Percentiles rank a stretch among this genome's conserved stretches.
Evolutionary conservation across 2,888 invertebrate species (phyloP).

Genomic region (Dromius quadrimaculatus): DNA sequence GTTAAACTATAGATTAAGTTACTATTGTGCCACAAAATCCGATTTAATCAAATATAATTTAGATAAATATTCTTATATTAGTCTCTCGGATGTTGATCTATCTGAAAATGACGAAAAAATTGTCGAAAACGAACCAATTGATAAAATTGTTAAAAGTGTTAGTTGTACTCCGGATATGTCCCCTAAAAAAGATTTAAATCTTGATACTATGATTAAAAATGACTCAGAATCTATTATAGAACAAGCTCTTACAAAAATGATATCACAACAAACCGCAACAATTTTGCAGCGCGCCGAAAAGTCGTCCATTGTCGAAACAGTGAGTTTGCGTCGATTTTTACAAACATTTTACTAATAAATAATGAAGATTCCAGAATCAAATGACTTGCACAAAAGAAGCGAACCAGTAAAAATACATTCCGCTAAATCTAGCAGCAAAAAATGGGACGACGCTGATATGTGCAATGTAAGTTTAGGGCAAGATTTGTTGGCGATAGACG

Average conservation of each 20-base stretch:
- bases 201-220: neutral
- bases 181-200: slow-evolving; percentile 34
- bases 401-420: slow-evolving; percentile 68
- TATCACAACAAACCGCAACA: slow-evolving; percentile 59
- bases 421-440: slow-evolving; percentile 65
- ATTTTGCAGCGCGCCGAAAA: slow-evolving; percentile 59
- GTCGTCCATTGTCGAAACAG: slow-evolving; percentile 54
- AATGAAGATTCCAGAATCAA: neutral
- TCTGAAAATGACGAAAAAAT: neutral
- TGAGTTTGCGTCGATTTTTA: neutral
- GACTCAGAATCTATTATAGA: slow-evolving; percentile 56
- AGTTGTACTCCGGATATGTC: slow-evolving; percentile 45
- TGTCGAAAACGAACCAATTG: slow-evolving; percentile 14
- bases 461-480: slow-evolving; percentile 74
- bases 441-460: slow-evolving; percentile 73
- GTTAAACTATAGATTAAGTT: slow-evolving; percentile 64
- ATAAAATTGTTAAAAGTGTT: slow-evolving; percentile 6
- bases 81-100: slow-evolving; percentile 57
- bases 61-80: slow-evolving; percentile 58
- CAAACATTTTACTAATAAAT: neutral
- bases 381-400: slow-evolving; percentile 55
- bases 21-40: slow-evolving; percentile 55
- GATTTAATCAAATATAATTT: slow-evolving; percentile 58
- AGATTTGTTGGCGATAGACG: slow-evolving; percentile 70
- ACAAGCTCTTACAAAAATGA: slow-evolving; percentile 59